A percentile compares a stretch with the other conserved stretches of the same genome.
These are phyloP conservation scores for Apodemia hepburni DNA, from an alignment of 2,888 invertebrate species.

Conservation along the genomic window DNA sequence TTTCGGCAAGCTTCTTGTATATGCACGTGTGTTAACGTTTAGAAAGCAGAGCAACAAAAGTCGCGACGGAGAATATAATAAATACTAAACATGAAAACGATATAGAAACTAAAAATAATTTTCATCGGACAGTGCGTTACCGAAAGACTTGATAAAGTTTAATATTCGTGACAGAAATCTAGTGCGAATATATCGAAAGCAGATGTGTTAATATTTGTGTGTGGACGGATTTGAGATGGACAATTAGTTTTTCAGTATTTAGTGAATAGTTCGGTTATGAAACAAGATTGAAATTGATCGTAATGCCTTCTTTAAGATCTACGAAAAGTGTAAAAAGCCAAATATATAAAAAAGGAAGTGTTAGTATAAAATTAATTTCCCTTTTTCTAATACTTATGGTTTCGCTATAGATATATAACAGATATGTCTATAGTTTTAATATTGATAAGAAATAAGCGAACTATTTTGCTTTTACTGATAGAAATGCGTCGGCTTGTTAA, in stretches of 20 bases:
- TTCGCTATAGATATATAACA: too few relatives aligned
- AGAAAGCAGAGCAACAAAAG: constrained; percentile 2
- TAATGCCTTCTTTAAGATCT: constrained; percentile 37
- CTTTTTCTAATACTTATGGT: too few relatives aligned
- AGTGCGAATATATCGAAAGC: background rate
- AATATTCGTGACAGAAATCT: background rate
- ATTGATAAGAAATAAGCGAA: too few relatives aligned
- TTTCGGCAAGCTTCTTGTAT: constrained; percentile 8
- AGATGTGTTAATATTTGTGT: constrained; percentile 25
- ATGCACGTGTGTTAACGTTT: constrained; percentile 6
- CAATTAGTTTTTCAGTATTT: background rate
- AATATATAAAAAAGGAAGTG: constrained; percentile 42
- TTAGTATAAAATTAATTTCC: constrained; percentile 26
- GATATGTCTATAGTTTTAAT: too few relatives aligned
- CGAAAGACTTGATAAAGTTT: background rate
- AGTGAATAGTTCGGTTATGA: background rate
- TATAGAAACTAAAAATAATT: constrained; percentile 15
- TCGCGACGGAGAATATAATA: background rate
- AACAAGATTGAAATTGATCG: constrained; percentile 28
- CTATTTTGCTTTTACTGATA: too few relatives aligned
- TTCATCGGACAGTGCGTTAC: background rate
- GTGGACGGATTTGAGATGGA: constrained; percentile 11
- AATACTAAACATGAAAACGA: constrained; percentile 8
- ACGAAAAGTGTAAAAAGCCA: constrained; percentile 33
- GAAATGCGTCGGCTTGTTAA: too few relatives aligned